Evolutionary conservation across 2,797 vertebrate genomes (phyloP), one percentile per base, ranked within the genome.

Genomic region (Arnoldichthys spilopterus): DNA sequence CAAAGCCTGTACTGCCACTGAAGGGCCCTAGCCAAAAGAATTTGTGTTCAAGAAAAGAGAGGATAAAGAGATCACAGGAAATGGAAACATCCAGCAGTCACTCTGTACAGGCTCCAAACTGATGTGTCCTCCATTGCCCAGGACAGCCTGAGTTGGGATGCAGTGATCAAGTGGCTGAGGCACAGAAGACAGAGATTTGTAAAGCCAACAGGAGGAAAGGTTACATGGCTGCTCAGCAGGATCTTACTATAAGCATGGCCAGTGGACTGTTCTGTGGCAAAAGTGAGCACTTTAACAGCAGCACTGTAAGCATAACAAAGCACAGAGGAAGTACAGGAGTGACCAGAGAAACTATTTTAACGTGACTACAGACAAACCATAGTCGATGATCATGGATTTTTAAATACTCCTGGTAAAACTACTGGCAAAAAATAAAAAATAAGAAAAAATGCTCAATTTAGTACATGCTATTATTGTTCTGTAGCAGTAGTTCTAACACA

Each of bases 81-180:
- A n/a, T 20, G n/a, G 20, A 77, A 70, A 70, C 6, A 49, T 0
- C 3, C 8, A 24, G 84, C 30, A 40, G 8, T 13, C 8, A 3
- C 4, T 12, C 34, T 40, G 34, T 20, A 64, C 62, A n/a, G 34
- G 3, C 34, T 20, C 28, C 15, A 1, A 9, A 9, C 20, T 66
- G 62, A 13, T 28, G 8, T 22, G 62, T n/a, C 32, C 34, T 24
- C 76, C 66, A 4, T 2, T 79, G n/a, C 86, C 56, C 88, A 90
- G 0, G 77, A 93, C 58, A 94, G 90, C 34, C 91, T 93, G 72
- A 84, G 91, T 0, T 94, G 93, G 94, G 90, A 91, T 0, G 89
- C 92, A 6, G 16, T 88, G 40, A 94, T 71, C 91, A 93, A 0
- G 47, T 30, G 26, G 92, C 91, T 0, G 94, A 94, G 72, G 80